These are phyloP conservation scores for Noctua comes DNA, from an alignment of 2,888 invertebrate species.

Conservation along the genomic window DNA sequence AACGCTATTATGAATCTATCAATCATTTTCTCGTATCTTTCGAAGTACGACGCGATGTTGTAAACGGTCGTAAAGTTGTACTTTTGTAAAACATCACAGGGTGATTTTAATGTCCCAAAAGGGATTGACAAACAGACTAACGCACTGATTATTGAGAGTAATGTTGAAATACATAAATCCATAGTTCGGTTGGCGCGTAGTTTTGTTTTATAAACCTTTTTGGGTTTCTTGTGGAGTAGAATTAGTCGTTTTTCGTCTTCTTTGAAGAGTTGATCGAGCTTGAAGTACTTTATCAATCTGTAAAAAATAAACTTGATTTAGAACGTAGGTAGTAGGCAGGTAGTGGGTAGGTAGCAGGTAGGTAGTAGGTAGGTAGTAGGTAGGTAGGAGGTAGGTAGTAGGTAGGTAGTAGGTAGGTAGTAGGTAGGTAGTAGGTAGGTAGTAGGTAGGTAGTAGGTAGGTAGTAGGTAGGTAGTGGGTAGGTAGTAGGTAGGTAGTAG, in stretches of 20 bases:
- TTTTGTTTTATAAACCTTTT: conserved; percentile 62
- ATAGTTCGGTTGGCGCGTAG: conserved; percentile 66
- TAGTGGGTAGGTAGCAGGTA: no score
- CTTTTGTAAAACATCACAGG: conserved; percentile 70
- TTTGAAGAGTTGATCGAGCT: conserved; percentile 63
- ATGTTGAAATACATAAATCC: conserved; percentile 72
- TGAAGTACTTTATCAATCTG: conserved; percentile 72
- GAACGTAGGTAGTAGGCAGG: no score
- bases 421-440: no score
- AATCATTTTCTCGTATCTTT: conserved; percentile 68
- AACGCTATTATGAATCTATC: conserved; percentile 73
- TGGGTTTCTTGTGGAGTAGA: conserved; percentile 67
- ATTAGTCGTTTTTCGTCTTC: conserved; percentile 63
- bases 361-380: no score
- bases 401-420: no score
- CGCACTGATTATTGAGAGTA: conserved; percentile 73
- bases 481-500: no score
- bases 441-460: no score
- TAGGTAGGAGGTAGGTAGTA: no score
- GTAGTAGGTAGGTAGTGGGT: no score
- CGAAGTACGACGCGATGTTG: conserved; percentile 58
- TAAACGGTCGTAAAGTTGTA: conserved; percentile 62
- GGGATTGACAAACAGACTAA: conserved; percentile 76
- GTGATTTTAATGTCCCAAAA: conserved; percentile 69
- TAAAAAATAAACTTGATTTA: conserved; percentile 37